Percentiles rank a stretch among this genome's conserved stretches.
phyloP scores from a whole-genome alignment of 2,888 invertebrate genomes.

The Xylocampa areola region DNA sequence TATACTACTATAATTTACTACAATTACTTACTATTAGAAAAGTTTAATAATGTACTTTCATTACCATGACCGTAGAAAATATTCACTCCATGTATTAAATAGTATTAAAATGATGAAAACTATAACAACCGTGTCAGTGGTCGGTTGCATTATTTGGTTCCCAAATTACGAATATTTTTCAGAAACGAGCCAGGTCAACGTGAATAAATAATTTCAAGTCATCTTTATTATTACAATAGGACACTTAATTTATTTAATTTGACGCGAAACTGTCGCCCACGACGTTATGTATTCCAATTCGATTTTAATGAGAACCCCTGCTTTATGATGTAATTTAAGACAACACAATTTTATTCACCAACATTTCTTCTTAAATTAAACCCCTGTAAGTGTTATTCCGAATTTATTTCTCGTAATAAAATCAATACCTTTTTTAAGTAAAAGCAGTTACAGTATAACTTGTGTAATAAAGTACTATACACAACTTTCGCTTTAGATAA shows the following conservation, averaged over 20 bases:
- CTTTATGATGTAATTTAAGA: conserved; percentile 30
- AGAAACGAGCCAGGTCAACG: neutral
- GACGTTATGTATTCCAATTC: too few relatives aligned
- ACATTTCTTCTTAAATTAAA: conserved; percentile 1
- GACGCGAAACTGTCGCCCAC: conserved; percentile 21
- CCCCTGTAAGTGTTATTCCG: conserved; percentile 5
- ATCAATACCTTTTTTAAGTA: neutral
- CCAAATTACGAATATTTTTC: neutral
- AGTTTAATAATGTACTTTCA: too few relatives aligned
- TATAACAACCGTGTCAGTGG: neutral
- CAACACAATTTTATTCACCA: conserved; percentile 1
- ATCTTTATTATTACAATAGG: conserved; percentile 34
- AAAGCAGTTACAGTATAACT: too few relatives aligned
- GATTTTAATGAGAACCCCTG: conserved; percentile 29
- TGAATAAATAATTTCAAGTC: conserved; percentile 9
- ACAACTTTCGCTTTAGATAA: neutral
- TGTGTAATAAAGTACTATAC: neutral
- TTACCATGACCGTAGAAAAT: too few relatives aligned
- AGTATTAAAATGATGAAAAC: neutral
- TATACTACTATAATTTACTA: too few relatives aligned
- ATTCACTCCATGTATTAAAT: too few relatives aligned
- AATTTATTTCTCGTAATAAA: conserved; percentile 5
- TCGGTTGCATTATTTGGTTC: neutral
- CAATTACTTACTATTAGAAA: too few relatives aligned
- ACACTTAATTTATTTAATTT: conserved; percentile 40